Evolutionary conservation across 37 sponge, comb jelly and placozoan genomes (phyloP), one percentile per base, ranked within the genome.

Genomic region (Bolinopsis microptera): DNA sequence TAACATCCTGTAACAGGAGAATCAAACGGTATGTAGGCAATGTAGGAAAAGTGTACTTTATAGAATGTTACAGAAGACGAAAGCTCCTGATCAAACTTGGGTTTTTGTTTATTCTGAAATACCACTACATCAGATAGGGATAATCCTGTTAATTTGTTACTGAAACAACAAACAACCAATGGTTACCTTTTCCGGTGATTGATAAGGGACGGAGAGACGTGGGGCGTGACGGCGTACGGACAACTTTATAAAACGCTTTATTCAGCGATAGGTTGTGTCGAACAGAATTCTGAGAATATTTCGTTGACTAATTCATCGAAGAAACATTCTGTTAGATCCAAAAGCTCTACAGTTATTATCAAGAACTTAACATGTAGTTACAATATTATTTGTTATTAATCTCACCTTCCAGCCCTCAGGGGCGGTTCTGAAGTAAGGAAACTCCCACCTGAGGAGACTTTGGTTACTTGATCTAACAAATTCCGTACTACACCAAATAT

Each of bases 321-420:
- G 24, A 23, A 68, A n/a, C 69, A 68, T 68, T 24, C 23, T n/a
- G 24, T n/a, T 68, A 23, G 24, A n/a, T 23, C 69, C 24, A 24
- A 68, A n/a, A 68, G 24, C n/a, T n/a, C n/a, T n/a, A n/a, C n/a
- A n/a, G n/a, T n/a, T n/a, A n/a, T n/a, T n/a, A n/a, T n/a, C n/a
- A n/a, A n/a, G n/a, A n/a, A n/a, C n/a, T n/a, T n/a, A n/a, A n/a
- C n/a, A n/a, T n/a, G n/a, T n/a, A n/a, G n/a, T n/a, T n/a, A n/a
- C n/a, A n/a, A n/a, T n/a, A n/a, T n/a, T n/a, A n/a, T n/a, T n/a
- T n/a, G n/a, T n/a, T n/a, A n/a, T n/a, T n/a, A n/a, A 48, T 18
- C 28, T 83, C 72, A 96, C 96, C 94, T 96, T 96, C 96, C 96
- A 96, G 0, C 96, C 96, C 34, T 96, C 95, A 9, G 94, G 95